Evolutionary conservation across 2,888 invertebrate genomes (phyloP).

Genomic region (Pasiphila rectangulata): DNA sequence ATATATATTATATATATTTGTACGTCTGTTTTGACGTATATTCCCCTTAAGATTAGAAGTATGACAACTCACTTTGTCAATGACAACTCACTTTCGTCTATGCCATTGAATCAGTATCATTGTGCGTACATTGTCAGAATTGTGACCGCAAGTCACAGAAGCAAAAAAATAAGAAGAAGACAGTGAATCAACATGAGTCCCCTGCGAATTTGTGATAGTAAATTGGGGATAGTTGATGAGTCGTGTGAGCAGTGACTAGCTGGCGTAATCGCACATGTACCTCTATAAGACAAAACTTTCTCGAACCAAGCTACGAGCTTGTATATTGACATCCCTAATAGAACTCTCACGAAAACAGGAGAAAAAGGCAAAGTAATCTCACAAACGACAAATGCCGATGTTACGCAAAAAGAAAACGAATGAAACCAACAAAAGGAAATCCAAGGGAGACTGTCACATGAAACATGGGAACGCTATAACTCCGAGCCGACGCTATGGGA

Average conservation of each 20-base stretch:
- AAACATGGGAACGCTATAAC: constrained; percentile 42
- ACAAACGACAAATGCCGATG: constrained; percentile 15
- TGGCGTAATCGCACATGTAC: neutral
- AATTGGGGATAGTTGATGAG: neutral
- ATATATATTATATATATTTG: too few relatives aligned
- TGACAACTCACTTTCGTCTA: too few relatives aligned
- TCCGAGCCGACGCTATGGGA: constrained; percentile 36
- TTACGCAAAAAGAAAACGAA: constrained; percentile 26
- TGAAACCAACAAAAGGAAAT: constrained; percentile 37
- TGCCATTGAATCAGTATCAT: too few relatives aligned
- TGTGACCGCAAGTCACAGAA: too few relatives aligned
- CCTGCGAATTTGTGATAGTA: neutral
- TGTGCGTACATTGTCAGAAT: too few relatives aligned
- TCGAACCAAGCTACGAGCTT: constrained; percentile 1
- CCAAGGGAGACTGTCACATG: constrained; percentile 36
- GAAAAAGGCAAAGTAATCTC: constrained; percentile 14
- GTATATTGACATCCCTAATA: constrained; percentile 13
- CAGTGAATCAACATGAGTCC: neutral
- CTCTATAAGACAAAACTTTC: neutral
- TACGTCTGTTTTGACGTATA: too few relatives aligned
- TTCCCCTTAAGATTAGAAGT: too few relatives aligned
- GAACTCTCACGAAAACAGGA: constrained; percentile 1
- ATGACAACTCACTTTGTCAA: too few relatives aligned
- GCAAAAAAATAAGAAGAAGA: too few relatives aligned
- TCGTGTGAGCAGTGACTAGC: neutral